Evolutionary conservation across 2,113 vertebrate genomes (phyloP), one percentile per base, ranked within the genome.

Genomic region (Gambusia affinis): DNA sequence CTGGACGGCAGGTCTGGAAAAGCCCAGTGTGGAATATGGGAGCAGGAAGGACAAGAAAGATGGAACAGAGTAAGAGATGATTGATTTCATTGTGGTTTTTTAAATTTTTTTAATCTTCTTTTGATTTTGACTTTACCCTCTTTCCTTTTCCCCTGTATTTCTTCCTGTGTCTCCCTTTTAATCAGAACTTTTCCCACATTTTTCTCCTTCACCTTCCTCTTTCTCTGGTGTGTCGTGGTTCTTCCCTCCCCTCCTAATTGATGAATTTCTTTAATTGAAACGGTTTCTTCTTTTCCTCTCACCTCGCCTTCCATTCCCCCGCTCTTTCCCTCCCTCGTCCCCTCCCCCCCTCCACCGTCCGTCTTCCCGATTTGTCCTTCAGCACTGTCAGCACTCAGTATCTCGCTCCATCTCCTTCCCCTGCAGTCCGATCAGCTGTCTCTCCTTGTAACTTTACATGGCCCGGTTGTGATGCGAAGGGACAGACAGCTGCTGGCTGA

Each of bases 311-410:
- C 80, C 81, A 90, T 61, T 51, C 74, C 51, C 65, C 27, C 90
- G 71, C 30, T 63, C 83, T 89, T 6, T 72, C 31, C 31, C 63
- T 69, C 75, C 85, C 78, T 83, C 90, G 33, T 44, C 76, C 75
- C 73, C 63, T 84, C 76, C 75, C 73, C 67, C 73, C 67, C 83
- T 89, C 92, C 81, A 73, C 65, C 27, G 27, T 84, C 88, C 78
- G 86, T 91, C 94, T 85, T 93, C 87, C 84, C 82, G 83, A 91
- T 89, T 91, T 92, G 89, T 94, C 88, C 90, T 93, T 91, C 92
- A 91, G 82, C 90, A 72, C 90, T 87, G 86, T 92, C 93, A 89
- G 89, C 89, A 90, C 84, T 90, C 87, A 80, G 84, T 88, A 85
- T 89, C 89, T 89, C 85, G 66, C 86, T 89, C 76, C 79, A 78